Evolutionary conservation across 2,888 invertebrate genomes (phyloP).

Genomic region (Apantesis nais): DNA sequence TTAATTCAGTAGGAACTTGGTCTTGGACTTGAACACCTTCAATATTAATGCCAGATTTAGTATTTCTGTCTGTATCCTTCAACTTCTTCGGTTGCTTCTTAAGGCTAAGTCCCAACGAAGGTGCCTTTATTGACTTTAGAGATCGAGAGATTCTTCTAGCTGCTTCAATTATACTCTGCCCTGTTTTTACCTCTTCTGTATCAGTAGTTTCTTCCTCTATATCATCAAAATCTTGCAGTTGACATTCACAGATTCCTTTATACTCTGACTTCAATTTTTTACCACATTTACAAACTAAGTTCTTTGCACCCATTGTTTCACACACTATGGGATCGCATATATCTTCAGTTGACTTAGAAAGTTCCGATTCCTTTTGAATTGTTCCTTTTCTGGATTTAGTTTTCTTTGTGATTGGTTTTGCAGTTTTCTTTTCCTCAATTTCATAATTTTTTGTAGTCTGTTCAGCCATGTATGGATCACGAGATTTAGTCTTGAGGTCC

Average conservation of each 20-base stretch:
- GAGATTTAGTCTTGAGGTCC: too few relatives aligned
- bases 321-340: too few relatives aligned
- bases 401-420: too few relatives aligned
- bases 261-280: background rate
- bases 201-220: background rate
- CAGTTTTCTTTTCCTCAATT: too few relatives aligned
- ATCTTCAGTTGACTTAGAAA: background rate
- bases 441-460: too few relatives aligned
- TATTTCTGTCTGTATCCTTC: background rate
- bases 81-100: background rate
- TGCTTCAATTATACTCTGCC: background rate
- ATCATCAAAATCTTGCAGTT: background rate
- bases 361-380: background rate
- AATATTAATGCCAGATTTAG: too few relatives aligned
- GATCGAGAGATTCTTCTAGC: constrained; percentile 2
- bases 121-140: background rate
- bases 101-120: background rate
- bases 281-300: background rate
- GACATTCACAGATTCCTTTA: background rate
- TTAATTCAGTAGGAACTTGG: background rate
- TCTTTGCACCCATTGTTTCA: too few relatives aligned
- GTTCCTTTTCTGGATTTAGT: too few relatives aligned
- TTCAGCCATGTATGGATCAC: too few relatives aligned
- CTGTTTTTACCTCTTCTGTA: background rate
- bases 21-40: background rate